Evolutionary conservation across 2,113 vertebrate species (phyloP), one percentile per base, ranked within the genome.

Genomic region (Caranx ignobilis): DNA sequence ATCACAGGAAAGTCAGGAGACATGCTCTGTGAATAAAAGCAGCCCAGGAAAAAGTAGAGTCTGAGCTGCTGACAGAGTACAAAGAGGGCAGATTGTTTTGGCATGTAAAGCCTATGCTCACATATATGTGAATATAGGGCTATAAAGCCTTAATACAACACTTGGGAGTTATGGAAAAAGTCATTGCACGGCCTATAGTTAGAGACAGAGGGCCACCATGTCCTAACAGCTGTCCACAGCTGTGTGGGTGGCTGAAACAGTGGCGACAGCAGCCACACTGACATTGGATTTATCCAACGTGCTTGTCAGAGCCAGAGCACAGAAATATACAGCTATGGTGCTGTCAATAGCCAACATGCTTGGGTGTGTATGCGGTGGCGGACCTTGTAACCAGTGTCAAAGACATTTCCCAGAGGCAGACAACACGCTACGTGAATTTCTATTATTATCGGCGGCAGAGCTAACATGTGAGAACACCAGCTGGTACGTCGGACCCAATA

Each of bases 41-140:
- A 83, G 82, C 65, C 59, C 2, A 11, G 65, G 62, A 75, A 82
- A 81, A 70, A 84, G 72, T 77, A 54, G 54, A 73, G 86, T 79
- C 85, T 77, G 86, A 92, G 90, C 84, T 75, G 88, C 82, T 92
- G 91, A 92, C 91, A 92, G 91, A 87, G 88, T 88, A 86, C 88
- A 91, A 89, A 91, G 89, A 87, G 87, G 84, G 88, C 90, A 91
- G 90, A 94, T 88, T 92, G 92, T 88, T 92, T 81, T 87, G 88
- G 87, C 90, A 84, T 91, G 90, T 89, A 77, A 81, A 81, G 86
- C 85, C 77, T 83, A 43, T 68, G 69, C 91, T 92, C 83, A 84
- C 91, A 88, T 89, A 81, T 71, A 92, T 89, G 83, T 90, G 89
- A 89, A 91, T 91, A 85, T 89, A 86, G 87, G 90, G 66, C 84